Base-by-base conservation (phyloP, 2,113 vertebrate species). In the Callipepla californica region DNA sequence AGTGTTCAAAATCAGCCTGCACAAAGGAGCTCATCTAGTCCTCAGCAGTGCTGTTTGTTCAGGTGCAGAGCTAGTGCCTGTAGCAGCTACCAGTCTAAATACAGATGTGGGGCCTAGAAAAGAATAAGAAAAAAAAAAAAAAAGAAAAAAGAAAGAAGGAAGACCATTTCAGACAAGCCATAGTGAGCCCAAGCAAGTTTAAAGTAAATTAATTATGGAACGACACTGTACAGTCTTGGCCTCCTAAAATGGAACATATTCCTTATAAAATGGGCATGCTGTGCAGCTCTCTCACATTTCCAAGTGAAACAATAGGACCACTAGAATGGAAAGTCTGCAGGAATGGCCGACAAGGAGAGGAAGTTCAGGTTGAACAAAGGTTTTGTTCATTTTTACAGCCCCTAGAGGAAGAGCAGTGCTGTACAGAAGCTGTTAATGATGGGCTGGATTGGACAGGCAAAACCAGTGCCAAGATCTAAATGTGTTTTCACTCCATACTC, bases 351-450 rank as follows among this genome's bases (percentile, higher is more conserved):
- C 95, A 89, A 95, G 97, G 91, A 93, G 89, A 97, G 97, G 97
- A 97, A 97, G 97, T 97, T 97, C 96, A 97, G 95, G 93, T 95
- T 95, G 97, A 97, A 97, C 94, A 97, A 97, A 97, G 96, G 96
- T 95, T 98, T 94, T 86, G 85, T 97, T 97, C 95, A 95, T 96
- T 98, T 97, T 97, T 93, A 97, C 85, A 97, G 96, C 95, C 96
- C 97, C 97, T 96, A 81, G 96, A 97, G 97, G 94, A 96, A 97
- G 97, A 96, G 90, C 94, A 97, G 92, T 94, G 91, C 84, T 92
- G 53, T 96, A 97, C 97, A 98, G 98, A 97, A 98, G 98, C 98
- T 96, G 97, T 97, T 98, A 97, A 98, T 97, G 97, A 97, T 96
- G 96, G 97, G 85, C 96, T 97, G 97, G 96, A 97, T 92, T 95